phyloP scores from a whole-genome alignment of 2,113 vertebrate species.

The Zingel zingel region DNA sequence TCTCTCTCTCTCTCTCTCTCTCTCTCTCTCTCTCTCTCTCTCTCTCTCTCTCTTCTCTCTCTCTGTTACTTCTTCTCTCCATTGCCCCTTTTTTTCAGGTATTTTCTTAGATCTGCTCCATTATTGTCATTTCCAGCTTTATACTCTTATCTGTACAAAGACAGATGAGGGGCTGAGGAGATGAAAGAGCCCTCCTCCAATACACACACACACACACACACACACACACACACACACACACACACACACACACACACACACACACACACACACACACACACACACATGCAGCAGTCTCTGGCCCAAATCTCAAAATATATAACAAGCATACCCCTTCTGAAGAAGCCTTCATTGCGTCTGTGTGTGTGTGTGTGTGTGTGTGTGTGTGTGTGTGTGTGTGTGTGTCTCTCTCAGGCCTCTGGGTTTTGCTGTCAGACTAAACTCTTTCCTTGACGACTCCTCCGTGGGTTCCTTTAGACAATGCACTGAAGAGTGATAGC shows the following conservation, averaged over 20 bases:
- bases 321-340: conserved; percentile 31
- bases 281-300: conserved; percentile 22
- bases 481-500: conserved; percentile 10
- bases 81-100: conserved; percentile 31
- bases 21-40: neutral
- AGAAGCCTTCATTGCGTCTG: conserved; percentile 26
- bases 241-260: too few species aligned
- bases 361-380: conserved; percentile 35
- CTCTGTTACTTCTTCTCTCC: conserved; percentile 15
- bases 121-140: conserved; percentile 58
- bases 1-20: neutral
- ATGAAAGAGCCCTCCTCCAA: conserved; percentile 53
- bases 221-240: too few species aligned
- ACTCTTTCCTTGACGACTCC: conserved; percentile 43
- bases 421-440: conserved; percentile 58
- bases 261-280: neutral
- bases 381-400: conserved; percentile 32
- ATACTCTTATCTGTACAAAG: conserved; percentile 55
- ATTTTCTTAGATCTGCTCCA: conserved; percentile 41
- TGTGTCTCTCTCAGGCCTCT: conserved; percentile 28
- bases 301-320: conserved; percentile 58
- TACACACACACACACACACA: neutral
- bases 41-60: neutral
- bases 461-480: conserved; percentile 32
- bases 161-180: conserved; percentile 53